A percentile compares a stretch with the other conserved stretches of the same genome.
Conservation (phyloP, 1,140 invertebrate genomes). For the Platyura marginata region DNA sequence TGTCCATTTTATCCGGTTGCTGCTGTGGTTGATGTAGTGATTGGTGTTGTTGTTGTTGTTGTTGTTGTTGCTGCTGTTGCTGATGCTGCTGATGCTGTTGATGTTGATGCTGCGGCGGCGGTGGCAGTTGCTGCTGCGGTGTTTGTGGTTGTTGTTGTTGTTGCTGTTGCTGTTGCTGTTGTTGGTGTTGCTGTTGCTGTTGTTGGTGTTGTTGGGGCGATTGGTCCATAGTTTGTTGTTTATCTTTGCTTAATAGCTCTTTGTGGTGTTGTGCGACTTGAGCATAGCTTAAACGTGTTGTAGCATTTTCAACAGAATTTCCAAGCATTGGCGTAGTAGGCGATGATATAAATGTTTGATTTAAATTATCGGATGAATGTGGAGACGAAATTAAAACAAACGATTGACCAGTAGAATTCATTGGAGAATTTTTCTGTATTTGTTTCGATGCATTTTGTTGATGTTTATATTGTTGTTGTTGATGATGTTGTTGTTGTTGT, state of each 20-base stretch:
- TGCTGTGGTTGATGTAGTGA: too few relatives aligned
- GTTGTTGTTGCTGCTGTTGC: too few relatives aligned
- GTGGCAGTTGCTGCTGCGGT: too few relatives aligned
- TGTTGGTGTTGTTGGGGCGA: not conserved
- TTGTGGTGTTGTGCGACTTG: conserved; percentile 63
- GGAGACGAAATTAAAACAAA: not conserved
- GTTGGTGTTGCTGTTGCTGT: too few relatives aligned
- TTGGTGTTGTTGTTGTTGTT: too few relatives aligned
- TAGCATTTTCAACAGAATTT: conserved; percentile 57
- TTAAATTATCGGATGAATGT: not conserved
- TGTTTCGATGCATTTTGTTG: too few relatives aligned
- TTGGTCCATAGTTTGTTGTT: too few relatives aligned
- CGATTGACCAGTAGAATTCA: not conserved
- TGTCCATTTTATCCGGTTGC: not conserved
- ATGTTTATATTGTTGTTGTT: not conserved
- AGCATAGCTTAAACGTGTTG: conserved; percentile 65
- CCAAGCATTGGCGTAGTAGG: conserved; percentile 13
- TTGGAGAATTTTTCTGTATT: not conserved
- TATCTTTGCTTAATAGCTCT: conserved; percentile 15
- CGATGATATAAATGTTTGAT: not conserved
- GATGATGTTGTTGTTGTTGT: not conserved
- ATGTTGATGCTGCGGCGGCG: not conserved
- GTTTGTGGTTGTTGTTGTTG: too few relatives aligned
- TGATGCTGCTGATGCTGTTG: too few relatives aligned
- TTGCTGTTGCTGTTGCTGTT: too few relatives aligned